A percentile compares a stretch with the other conserved stretches of the same genome.
These are phyloP conservation scores for Aselliscus stoliczkanus DNA, from an alignment of 2,797 vertebrate genomes.

Conservation along the genomic window DNA sequence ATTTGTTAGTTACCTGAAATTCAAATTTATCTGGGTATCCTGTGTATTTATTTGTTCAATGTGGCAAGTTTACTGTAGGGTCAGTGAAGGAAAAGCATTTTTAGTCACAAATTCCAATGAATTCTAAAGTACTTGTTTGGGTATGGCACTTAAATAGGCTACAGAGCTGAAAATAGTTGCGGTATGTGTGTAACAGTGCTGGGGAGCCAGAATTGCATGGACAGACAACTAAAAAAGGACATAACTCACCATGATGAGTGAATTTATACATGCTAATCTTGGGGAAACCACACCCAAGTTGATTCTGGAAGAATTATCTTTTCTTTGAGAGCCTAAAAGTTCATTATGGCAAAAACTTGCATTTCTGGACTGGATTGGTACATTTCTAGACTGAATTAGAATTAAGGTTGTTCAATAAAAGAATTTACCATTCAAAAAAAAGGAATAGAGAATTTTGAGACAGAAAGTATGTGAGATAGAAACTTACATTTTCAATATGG, in stretches of 20 bases:
- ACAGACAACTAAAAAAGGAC: not conserved
- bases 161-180: not conserved
- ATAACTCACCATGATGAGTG: not conserved
- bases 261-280: not conserved
- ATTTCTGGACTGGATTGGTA: not conserved
- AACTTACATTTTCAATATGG: not conserved
- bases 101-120: not conserved
- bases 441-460: not conserved
- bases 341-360: not conserved
- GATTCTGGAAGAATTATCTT: not conserved
- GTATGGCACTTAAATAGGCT: not conserved
- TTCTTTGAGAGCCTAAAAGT: conserved; percentile 28
- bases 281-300: not conserved
- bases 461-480: not conserved
- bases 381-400: not conserved
- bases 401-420: conserved; percentile 3
- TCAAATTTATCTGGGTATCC: not conserved
- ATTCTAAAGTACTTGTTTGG: conserved; percentile 22
- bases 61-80: not conserved
- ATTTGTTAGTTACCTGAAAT: conserved; percentile 1
- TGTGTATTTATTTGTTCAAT: not conserved
- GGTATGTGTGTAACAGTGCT: not conserved
- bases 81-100: conserved; percentile 21
- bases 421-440: not conserved
- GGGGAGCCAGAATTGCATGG: not conserved